A percentile compares a stretch with the other conserved stretches of the same genome.
Evolutionary conservation across 2,797 vertebrate species (phyloP).

Genomic region (Sebastes variabilis): DNA sequence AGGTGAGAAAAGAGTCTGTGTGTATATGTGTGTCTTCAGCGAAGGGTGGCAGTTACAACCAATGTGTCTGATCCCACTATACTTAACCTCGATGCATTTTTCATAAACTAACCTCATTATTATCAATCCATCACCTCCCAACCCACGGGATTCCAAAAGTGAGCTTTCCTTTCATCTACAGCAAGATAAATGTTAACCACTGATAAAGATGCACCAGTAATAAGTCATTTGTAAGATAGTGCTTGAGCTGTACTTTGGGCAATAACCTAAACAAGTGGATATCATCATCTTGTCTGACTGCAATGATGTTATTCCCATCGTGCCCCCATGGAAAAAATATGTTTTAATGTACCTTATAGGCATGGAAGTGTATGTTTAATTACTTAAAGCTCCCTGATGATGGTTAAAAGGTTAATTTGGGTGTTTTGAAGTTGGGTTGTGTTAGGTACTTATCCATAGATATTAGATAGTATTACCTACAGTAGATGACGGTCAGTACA

Average conservation of each 20-base stretch:
- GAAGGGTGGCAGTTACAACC: conserved; percentile 24
- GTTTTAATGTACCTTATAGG: background rate
- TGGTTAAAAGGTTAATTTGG: background rate
- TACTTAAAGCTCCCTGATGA: background rate
- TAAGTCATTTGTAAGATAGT: background rate
- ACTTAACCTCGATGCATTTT: conserved; percentile 47
- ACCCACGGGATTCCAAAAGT: conserved; percentile 13
- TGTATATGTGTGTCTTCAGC: conserved; percentile 3
- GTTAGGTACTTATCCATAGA: no score
- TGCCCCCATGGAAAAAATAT: background rate
- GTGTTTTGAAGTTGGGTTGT: no score
- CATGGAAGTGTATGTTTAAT: background rate
- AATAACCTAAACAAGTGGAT: background rate
- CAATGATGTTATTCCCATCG: background rate
- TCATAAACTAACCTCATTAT: conserved; percentile 44
- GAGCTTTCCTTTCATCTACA: conserved; percentile 30
- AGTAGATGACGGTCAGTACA: no score
- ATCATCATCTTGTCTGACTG: conserved; percentile 13
- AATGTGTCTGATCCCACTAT: conserved; percentile 17
- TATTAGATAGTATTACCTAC: no score
- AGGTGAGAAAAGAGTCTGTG: conserved; percentile 25
- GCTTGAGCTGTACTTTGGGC: background rate
- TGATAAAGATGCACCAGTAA: background rate
- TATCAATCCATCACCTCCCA: conserved; percentile 31
- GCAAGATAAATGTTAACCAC: conserved; percentile 17